These are phyloP conservation scores for Dryas iulia DNA, from an alignment of 1,140 invertebrate genomes.

Conservation along the genomic window DNA sequence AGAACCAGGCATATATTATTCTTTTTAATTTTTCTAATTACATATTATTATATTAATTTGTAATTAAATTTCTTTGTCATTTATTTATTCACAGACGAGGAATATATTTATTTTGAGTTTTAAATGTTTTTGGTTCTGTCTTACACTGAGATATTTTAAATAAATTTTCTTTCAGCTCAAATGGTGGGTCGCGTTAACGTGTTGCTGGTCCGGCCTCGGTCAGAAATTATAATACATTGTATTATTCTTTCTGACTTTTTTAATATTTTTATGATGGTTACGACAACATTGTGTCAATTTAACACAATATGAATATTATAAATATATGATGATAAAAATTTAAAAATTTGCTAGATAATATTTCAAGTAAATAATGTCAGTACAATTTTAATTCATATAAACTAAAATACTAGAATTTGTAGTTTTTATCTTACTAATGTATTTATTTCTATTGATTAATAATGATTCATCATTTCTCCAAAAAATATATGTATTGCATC, in stretches of 20 bases:
- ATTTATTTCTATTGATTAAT: too few species aligned
- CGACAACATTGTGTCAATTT: conserved; percentile 56
- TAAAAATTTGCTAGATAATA: too few species aligned
- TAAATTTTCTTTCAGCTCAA: conserved; percentile 70
- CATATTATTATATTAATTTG: neutral
- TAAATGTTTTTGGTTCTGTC: conserved; percentile 48
- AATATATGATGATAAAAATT: too few species aligned
- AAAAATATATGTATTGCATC: neutral
- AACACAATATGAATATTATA: too few species aligned
- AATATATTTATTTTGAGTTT: conserved; percentile 1
- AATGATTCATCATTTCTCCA: too few species aligned
- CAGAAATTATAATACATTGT: conserved; percentile 73
- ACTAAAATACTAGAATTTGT: neutral
- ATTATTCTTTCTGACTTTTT: conserved; percentile 71
- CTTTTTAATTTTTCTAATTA: neutral
- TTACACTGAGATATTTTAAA: conserved; percentile 55
- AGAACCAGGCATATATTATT: conserved; percentile 27
- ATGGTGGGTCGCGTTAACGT: conserved; percentile 38
- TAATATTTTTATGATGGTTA: conserved; percentile 48
- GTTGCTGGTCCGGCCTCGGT: conserved; percentile 47
- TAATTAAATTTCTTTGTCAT: neutral
- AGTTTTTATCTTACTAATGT: too few species aligned
- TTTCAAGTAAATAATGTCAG: neutral
- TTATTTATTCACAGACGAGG: too few species aligned
- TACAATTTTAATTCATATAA: neutral